phyloP scores from a whole-genome alignment of 1,140 invertebrate genomes.

The Drosophila guanche region DNA sequence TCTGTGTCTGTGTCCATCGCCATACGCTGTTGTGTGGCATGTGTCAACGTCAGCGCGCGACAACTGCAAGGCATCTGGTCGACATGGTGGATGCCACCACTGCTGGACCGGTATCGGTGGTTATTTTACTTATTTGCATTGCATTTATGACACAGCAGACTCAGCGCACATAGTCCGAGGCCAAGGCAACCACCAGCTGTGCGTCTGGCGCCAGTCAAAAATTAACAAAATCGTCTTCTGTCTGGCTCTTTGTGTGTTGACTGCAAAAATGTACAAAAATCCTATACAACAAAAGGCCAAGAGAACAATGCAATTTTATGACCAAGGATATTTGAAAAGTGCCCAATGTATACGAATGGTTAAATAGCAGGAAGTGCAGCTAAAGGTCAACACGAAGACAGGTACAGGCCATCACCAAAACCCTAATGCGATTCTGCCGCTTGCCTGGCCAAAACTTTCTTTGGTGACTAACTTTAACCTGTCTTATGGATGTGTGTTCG shows the following conservation, averaged over 20 bases:
- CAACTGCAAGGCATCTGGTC: conserved; percentile 56
- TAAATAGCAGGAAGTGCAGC: conserved; percentile 42
- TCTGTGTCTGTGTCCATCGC: conserved; percentile 23
- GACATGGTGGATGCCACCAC: conserved; percentile 9
- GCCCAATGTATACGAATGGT: conserved; percentile 14
- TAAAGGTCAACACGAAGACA: conserved; percentile 32
- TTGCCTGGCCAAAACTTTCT: background rate
- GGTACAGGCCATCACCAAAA: conserved; percentile 47
- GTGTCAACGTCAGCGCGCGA: conserved; percentile 53
- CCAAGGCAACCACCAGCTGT: conserved; percentile 54
- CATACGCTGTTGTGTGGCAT: conserved; percentile 27
- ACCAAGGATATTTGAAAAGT: conserved; percentile 38
- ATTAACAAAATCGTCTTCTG: conserved; percentile 59
- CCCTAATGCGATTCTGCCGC: background rate
- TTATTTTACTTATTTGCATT: conserved; percentile 42
- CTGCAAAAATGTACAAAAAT: conserved; percentile 38
- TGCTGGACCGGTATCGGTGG: conserved; percentile 26
- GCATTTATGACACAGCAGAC: conserved; percentile 34
- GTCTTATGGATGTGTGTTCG: background rate
- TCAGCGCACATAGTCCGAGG: conserved; percentile 10
- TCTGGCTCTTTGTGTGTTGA: conserved; percentile 55
- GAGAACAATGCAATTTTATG: conserved; percentile 58
- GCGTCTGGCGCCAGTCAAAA: conserved; percentile 74
- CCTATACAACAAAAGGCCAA: conserved; percentile 45
- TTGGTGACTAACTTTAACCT: background rate